phyloP scores from a whole-genome alignment of 2,888 invertebrate genomes.

The Drosophila lutescens region DNA sequence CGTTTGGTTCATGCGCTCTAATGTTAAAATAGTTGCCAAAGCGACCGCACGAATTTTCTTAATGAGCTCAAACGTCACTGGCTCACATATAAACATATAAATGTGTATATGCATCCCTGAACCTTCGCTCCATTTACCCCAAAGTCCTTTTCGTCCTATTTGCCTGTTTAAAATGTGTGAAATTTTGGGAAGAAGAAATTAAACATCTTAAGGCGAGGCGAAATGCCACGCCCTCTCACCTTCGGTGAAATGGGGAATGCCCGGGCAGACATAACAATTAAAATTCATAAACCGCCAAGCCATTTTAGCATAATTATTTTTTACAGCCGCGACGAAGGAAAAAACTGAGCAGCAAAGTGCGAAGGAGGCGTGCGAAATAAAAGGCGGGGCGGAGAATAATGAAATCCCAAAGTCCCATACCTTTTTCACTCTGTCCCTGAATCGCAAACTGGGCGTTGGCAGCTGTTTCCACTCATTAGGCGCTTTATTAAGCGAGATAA shows the following conservation, averaged over 20 bases:
- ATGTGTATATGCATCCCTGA: slow-evolving; percentile 6
- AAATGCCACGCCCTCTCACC: slow-evolving; percentile 39
- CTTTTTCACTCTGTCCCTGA: slow-evolving; percentile 5
- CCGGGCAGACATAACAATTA: slow-evolving; percentile 61
- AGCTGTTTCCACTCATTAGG: slow-evolving; percentile 81
- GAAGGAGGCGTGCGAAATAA: slow-evolving; percentile 36
- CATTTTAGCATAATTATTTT: slow-evolving; percentile 68
- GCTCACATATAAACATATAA: not conserved
- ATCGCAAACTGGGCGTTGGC: slow-evolving; percentile 62
- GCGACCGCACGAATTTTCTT: slow-evolving; percentile 67
- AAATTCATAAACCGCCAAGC: slow-evolving; percentile 64
- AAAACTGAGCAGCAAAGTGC: slow-evolving; percentile 30
- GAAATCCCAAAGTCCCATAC: slow-evolving; percentile 22
- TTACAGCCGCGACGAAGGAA: slow-evolving; percentile 41
- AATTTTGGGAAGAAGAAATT: slow-evolving; percentile 23
- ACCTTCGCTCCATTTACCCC: slow-evolving; percentile 2
- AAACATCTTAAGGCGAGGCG: slow-evolving; percentile 24
- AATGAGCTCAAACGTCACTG: slow-evolving; percentile 64
- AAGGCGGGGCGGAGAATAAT: slow-evolving; percentile 20
- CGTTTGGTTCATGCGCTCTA: slow-evolving; percentile 11
- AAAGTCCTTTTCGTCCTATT: slow-evolving; percentile 7
- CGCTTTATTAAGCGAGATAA: slow-evolving; percentile 81
- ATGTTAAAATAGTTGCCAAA: slow-evolving; percentile 63
- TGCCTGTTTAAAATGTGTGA: slow-evolving; percentile 56
- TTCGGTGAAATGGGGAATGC: slow-evolving; percentile 17